These are phyloP conservation scores for Onychomys arenicola DNA, from an alignment of 2,797 vertebrate species.

Conservation along the genomic window DNA sequence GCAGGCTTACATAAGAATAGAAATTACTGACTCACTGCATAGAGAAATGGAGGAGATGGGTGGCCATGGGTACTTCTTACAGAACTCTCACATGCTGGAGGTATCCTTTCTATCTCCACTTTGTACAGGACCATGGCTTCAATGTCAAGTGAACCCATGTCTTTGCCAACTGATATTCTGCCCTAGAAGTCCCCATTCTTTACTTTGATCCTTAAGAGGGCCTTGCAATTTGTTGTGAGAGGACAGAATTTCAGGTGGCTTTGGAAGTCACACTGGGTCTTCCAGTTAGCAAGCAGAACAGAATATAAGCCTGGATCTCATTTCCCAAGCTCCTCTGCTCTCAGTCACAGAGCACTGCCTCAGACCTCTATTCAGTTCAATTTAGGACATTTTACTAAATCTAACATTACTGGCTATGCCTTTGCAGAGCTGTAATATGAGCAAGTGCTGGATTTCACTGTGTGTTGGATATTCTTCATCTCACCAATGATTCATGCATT, in stretches of 20 bases:
- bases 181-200: neutral
- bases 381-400: neutral
- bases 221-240: neutral
- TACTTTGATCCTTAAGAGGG: neutral
- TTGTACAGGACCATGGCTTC: neutral
- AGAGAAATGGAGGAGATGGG: neutral
- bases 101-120: neutral
- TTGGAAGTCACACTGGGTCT: neutral
- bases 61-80: neutral
- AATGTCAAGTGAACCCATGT: neutral
- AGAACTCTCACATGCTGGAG: rapidly evolving
- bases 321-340: neutral
- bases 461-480: rapidly evolving
- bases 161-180: neutral
- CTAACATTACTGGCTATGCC: neutral
- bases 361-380: neutral
- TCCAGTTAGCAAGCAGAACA: too few relatives aligned
- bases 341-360: neutral
- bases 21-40: neutral
- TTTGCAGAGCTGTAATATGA: neutral
- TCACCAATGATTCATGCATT: neutral
- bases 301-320: rapidly evolving
- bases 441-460: too few relatives aligned
- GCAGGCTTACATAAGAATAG: neutral
- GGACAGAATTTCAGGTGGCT: rapidly evolving